These are phyloP conservation scores for Sphaerophoria taeniata DNA, from an alignment of 2,888 invertebrate genomes.

Conservation along the genomic window DNA sequence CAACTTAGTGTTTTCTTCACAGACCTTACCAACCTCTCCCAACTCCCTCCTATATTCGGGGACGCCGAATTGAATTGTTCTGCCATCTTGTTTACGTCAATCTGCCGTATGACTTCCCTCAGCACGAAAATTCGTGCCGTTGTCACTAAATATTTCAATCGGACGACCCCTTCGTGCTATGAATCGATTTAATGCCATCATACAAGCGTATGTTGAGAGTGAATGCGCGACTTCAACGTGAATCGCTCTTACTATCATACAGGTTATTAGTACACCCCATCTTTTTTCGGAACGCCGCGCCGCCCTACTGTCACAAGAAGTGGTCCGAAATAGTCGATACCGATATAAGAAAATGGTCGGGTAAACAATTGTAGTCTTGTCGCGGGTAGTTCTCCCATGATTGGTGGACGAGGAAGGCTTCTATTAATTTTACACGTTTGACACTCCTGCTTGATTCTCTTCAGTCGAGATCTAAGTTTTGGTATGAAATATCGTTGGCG, in stretches of 20 bases:
- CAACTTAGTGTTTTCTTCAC: constrained; percentile 43
- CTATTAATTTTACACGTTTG: constrained; percentile 24
- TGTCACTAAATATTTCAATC: no score
- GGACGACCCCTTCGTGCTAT: no score
- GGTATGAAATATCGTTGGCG: constrained; percentile 31
- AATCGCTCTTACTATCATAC: constrained; percentile 44
- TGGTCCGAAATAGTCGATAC: constrained; percentile 64
- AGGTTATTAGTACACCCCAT: constrained; percentile 59
- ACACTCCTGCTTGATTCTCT: constrained; percentile 1
- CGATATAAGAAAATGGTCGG: constrained; percentile 53
- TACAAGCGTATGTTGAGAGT: no score
- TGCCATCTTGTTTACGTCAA: no score
- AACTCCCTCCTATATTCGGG: constrained; percentile 56
- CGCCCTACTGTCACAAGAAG: constrained; percentile 53
- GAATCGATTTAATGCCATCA: no score
- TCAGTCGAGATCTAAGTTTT: constrained; percentile 6
- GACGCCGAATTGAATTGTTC: not conserved
- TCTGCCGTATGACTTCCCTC: no score
- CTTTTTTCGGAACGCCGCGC: constrained; percentile 35
- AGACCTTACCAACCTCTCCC: constrained; percentile 44
- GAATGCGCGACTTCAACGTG: not conserved
- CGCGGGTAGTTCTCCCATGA: constrained; percentile 23
- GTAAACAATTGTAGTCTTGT: constrained; percentile 27
- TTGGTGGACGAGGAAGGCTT: constrained; percentile 9
- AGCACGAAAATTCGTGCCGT: no score